Evolutionary conservation across 1,140 invertebrate species (phyloP).

Genomic region (Drosophila subpulchrella): DNA sequence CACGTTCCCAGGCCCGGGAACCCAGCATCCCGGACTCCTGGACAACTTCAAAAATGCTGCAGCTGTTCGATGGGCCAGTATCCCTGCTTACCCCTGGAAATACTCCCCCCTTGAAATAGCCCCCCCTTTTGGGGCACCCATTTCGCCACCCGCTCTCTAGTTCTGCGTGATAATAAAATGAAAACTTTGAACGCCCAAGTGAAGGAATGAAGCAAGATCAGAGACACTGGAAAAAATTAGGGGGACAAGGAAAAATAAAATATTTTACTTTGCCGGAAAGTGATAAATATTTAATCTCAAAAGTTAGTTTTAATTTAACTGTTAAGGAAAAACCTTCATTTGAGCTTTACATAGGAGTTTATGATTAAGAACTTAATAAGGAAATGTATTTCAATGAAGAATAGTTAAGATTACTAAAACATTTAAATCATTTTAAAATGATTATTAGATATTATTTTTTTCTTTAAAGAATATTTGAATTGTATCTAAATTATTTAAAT

Average conservation of each 20-base stretch:
- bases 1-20: constrained; percentile 27
- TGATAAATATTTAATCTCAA: too few species aligned
- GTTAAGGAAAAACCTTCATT: too few species aligned
- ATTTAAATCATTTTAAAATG: too few species aligned
- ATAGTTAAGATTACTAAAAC: too few species aligned
- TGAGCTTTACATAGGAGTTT: too few species aligned
- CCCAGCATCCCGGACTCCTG: constrained; percentile 34
- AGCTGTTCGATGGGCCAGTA: constrained; percentile 56
- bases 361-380: neutral
- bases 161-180: constrained; percentile 79
- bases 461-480: too few species aligned
- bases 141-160: constrained; percentile 29
- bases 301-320: too few species aligned
- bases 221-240: constrained; percentile 9
- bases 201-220: constrained; percentile 40
- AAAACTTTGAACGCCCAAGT: constrained; percentile 65
- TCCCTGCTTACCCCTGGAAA: neutral
- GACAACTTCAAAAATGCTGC: constrained; percentile 68
- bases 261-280: neutral
- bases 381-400: too few species aligned
- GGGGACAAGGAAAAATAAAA: neutral
- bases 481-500: too few species aligned
- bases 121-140: neutral
- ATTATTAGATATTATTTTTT: too few species aligned
- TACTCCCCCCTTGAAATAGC: neutral